Base-by-base conservation (phyloP, 2,113 vertebrate species). In the Esox niger region DNA sequence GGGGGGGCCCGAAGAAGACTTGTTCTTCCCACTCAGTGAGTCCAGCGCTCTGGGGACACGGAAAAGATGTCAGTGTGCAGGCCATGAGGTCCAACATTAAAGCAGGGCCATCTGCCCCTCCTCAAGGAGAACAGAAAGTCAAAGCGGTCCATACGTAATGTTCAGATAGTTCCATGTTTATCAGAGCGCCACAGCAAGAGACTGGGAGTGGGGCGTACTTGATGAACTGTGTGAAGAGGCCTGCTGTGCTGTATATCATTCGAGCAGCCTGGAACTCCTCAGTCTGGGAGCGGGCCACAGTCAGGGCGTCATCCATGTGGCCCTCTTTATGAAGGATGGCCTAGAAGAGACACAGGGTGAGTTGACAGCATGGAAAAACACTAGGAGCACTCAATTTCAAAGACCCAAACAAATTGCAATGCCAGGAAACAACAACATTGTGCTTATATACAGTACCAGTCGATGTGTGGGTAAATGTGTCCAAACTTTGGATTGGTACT, bases 301-400 rank as follows among this genome's bases (percentile, higher is more conserved):
- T 95, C 61, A 97, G 87, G 0, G 94, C 94, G 0, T 97, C 95
- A 1, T 97, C 95, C 95, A 97, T 97, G 85, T 97, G 95, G 47
- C 95, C 95, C 71, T 96, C 95, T 87, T 94, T 94, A 76, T 97
- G 95, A 74, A 97, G 90, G 67, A 97, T 97, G 60, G 94, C 94
- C 95, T 97, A 75, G 23, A 15, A 15, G 71, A 32, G 10, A 52
- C 20, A 46, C 43, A 7, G 6, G n/a, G 32, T 11, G 43, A 4
- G 21, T 21, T 23, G n/a, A 52, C 17, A n/a, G 21, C 47, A 52
- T 9, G n/a, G 47, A 52, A 15, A 52, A 52, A 52, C n/a, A 52
- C 47, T 2, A 23, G 47, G n/a, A 8, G 17, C 47, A 52, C 17
- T 21, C 17, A 17, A 23, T 43, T 43, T 43, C 2, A 43, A 43